Evolutionary conservation across 92 coral and sea anemone species (phyloP).

Genomic region (Epizoanthus rinbou): DNA sequence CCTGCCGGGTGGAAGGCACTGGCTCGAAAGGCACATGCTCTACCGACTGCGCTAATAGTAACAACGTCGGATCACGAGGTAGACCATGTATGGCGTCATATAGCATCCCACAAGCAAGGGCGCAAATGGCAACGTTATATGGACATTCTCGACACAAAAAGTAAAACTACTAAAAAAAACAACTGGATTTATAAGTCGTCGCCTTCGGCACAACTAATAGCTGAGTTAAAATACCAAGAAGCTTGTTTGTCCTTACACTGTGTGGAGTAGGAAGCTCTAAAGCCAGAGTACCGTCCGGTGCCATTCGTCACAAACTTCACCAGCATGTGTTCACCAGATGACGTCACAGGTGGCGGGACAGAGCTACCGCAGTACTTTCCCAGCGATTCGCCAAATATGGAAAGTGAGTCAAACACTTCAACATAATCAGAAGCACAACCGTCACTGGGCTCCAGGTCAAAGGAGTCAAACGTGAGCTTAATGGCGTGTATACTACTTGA

Average conservation of each 20-base stretch:
- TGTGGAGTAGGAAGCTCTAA: slow-evolving; percentile 64
- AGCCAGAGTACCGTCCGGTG: slow-evolving; percentile 64
- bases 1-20: too few species aligned
- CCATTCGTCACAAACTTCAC: slow-evolving; percentile 60
- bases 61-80: too few species aligned
- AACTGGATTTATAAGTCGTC: too few species aligned
- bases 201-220: too few species aligned
- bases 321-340: slow-evolving; percentile 47
- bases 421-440: slow-evolving; percentile 68
- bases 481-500: slow-evolving; percentile 50
- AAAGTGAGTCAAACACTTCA: slow-evolving; percentile 61
- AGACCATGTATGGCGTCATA: too few species aligned
- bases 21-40: too few species aligned
- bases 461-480: slow-evolving; percentile 57
- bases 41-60: too few species aligned
- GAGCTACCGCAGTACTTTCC: slow-evolving; percentile 69
- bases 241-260: slow-evolving; percentile 40
- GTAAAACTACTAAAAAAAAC: too few species aligned
- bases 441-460: slow-evolving; percentile 44
- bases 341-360: slow-evolving; percentile 51
- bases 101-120: too few species aligned
- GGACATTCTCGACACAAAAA: too few species aligned
- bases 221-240: too few species aligned
- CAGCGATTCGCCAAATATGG: slow-evolving; percentile 44
- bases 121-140: too few species aligned